These are phyloP conservation scores for Latrodectus hesperus DNA, from an alignment of 2,888 invertebrate species.

Conservation along the genomic window DNA sequence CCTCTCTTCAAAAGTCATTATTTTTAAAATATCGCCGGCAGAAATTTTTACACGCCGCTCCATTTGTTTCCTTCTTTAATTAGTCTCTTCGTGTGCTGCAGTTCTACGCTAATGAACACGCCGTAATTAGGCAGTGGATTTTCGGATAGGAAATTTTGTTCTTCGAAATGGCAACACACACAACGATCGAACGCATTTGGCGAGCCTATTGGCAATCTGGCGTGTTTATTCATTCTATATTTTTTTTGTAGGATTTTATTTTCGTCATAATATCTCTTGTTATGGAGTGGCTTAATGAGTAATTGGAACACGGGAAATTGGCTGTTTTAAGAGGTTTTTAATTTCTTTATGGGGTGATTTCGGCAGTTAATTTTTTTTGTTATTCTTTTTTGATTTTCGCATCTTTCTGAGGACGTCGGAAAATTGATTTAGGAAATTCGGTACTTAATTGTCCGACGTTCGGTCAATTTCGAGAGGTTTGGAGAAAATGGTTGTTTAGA, in stretches of 20 bases:
- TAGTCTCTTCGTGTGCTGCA: constrained; percentile 31
- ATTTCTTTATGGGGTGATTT: constrained; percentile 56
- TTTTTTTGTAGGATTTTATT: constrained; percentile 5
- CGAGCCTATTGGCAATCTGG: constrained; percentile 23
- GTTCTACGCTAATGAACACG: constrained; percentile 54
- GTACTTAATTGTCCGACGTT: constrained; percentile 30
- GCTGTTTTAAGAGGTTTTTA: constrained; percentile 62
- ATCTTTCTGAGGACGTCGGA: background rate
- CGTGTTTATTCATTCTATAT: background rate
- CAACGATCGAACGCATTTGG: constrained; percentile 14
- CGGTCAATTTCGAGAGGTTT: constrained; percentile 15
- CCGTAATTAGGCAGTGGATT: constrained; percentile 46
- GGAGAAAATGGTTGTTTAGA: constrained; percentile 4
- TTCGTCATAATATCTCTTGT: constrained; percentile 31
- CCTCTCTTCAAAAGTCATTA: constrained; percentile 58
- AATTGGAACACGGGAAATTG: constrained; percentile 54
- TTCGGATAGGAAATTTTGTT: constrained; percentile 24
- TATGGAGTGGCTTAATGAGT: constrained; percentile 43
- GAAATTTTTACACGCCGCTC: constrained; percentile 50
- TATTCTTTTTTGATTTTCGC: background rate
- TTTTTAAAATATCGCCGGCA: constrained; percentile 55
- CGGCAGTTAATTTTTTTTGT: constrained; percentile 20
- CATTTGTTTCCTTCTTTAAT: constrained; percentile 36
- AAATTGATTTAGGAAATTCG: constrained; percentile 46
- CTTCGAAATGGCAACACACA: constrained; percentile 41